Conservation (phyloP, 2,113 vertebrate genomes). For the Cottus gobio region DNA sequence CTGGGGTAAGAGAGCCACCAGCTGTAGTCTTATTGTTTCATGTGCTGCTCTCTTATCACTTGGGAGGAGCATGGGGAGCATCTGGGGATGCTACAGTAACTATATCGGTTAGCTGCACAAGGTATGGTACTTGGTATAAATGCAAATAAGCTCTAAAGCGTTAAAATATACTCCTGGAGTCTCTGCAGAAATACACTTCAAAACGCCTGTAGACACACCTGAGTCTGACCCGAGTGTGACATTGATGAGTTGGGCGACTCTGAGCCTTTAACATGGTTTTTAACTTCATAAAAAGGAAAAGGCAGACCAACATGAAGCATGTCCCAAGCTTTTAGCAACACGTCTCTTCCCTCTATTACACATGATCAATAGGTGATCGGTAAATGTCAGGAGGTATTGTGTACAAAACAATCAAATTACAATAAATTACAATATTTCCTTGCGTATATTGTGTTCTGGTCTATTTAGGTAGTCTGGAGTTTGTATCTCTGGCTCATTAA, state of each 20-base stretch:
- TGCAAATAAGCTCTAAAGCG: neutral
- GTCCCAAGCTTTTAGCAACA: neutral
- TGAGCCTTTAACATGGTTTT: too few relatives aligned
- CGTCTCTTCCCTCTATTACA: neutral
- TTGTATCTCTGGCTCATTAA: conserved; percentile 37
- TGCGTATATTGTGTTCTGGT: neutral
- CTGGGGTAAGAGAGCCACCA: neutral
- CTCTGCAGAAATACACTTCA: neutral
- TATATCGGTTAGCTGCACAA: neutral
- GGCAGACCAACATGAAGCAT: neutral
- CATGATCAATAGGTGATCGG: conserved; percentile 8
- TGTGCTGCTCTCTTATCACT: neutral
- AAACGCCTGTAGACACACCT: neutral
- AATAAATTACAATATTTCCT: conserved; percentile 34
- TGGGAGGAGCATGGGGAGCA: neutral
- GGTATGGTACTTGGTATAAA: neutral
- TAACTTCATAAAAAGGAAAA: neutral
- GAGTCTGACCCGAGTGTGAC: too few relatives aligned
- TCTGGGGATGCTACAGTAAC: neutral
- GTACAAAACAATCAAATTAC: conserved; percentile 11
- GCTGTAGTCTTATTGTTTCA: conserved; percentile 13
- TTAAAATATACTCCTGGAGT: neutral
- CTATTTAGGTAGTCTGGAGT: conserved; percentile 35
- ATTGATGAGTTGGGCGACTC: too few relatives aligned
- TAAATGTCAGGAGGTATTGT: neutral